phyloP scores from a whole-genome alignment of 2,888 invertebrate species.

The Acronicta aceris region DNA sequence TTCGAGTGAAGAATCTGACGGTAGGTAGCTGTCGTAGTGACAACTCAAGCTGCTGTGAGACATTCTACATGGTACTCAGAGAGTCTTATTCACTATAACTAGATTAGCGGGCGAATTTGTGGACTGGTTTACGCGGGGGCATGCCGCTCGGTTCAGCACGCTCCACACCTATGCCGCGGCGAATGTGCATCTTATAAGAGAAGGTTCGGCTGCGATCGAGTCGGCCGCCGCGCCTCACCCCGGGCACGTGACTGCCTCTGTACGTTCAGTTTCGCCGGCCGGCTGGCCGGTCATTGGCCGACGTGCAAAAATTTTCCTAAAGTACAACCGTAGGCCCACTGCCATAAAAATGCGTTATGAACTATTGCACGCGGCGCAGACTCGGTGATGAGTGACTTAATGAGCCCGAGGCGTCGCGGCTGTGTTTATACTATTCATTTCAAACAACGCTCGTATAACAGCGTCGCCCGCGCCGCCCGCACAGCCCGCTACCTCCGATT shows the following conservation, averaged over 20 bases:
- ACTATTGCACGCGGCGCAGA: constrained; percentile 71
- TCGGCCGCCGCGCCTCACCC: constrained; percentile 88
- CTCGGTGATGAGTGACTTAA: constrained; percentile 71
- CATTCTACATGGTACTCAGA: constrained; percentile 87
- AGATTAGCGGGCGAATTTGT: constrained; percentile 72
- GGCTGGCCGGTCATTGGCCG: constrained; percentile 86
- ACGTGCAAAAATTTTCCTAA: constrained; percentile 76
- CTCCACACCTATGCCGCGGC: constrained; percentile 85
- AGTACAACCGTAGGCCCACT: constrained; percentile 74
- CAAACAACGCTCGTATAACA: constrained; percentile 78
- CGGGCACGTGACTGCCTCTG: constrained; percentile 88
- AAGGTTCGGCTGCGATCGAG: constrained; percentile 83
- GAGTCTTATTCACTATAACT: constrained; percentile 78
- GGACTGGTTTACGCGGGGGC: constrained; percentile 76
- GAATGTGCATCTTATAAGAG: constrained; percentile 88
- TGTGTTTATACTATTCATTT: constrained; percentile 72
- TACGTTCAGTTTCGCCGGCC: constrained; percentile 82
- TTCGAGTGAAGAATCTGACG: constrained; percentile 86
- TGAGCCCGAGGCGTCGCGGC: constrained; percentile 63
- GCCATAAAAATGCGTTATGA: constrained; percentile 78
- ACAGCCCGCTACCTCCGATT: constrained; percentile 56
- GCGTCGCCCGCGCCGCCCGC: constrained; percentile 67
- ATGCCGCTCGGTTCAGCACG: constrained; percentile 83
- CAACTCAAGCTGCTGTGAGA: constrained; percentile 87
- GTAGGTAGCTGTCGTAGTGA: constrained; percentile 87